These are phyloP conservation scores for Eupelmus urozonus DNA, from an alignment of 2,888 invertebrate genomes.

Conservation along the genomic window DNA sequence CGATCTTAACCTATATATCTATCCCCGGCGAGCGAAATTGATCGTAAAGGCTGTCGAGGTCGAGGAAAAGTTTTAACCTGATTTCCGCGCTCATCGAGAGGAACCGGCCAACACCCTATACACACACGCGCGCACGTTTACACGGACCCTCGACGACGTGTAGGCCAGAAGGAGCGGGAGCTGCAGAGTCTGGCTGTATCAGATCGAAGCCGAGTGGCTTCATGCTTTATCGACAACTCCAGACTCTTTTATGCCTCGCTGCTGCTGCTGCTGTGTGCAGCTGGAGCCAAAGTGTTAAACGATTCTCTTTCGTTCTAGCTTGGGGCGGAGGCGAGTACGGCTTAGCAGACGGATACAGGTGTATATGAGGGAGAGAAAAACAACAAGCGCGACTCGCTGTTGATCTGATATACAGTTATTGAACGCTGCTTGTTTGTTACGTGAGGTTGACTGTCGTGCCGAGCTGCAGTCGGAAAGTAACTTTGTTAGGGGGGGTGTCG, in stretches of 20 bases:
- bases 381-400: background rate
- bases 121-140: no score
- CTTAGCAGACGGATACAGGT: background rate
- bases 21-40: slow-evolving; percentile 33
- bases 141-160: no score
- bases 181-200: slow-evolving; percentile 40
- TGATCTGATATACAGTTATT: background rate
- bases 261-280: background rate
- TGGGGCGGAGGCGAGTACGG: background rate
- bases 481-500: no score
- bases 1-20: no score
- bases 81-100: slow-evolving; percentile 43
- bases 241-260: slow-evolving; percentile 14
- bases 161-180: background rate
- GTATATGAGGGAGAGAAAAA: background rate
- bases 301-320: slow-evolving; percentile 13
- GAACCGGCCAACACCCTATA: no score
- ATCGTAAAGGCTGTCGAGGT: slow-evolving; percentile 49
- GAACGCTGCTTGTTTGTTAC: background rate
- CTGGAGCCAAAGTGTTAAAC: slow-evolving; percentile 43
- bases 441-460: no score
- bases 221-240: slow-evolving; percentile 59
- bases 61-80: slow-evolving; percentile 59
- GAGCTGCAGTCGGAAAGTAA: no score
- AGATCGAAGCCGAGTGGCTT: slow-evolving; percentile 54